A percentile compares a stretch with the other conserved stretches of the same genome.
Conservation (phyloP, 2,113 vertebrate species). For the Hyperopisus bebe region DNA sequence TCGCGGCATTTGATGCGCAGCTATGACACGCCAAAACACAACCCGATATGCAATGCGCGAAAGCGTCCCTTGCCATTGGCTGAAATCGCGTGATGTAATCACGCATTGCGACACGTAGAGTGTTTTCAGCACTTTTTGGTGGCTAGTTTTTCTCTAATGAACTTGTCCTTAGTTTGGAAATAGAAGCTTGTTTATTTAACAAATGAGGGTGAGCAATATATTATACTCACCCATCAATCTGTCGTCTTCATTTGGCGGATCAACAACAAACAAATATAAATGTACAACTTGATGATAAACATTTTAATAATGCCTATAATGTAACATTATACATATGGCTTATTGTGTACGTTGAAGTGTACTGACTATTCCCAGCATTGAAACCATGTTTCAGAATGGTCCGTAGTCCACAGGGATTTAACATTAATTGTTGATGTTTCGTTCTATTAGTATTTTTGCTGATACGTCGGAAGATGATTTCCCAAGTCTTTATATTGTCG, state of each 20-base stretch:
- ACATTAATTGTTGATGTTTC: constrained; percentile 2
- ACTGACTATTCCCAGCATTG: background rate
- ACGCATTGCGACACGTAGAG: background rate
- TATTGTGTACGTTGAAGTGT: background rate
- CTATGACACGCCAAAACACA: background rate
- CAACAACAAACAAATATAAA: background rate
- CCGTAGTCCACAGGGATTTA: background rate
- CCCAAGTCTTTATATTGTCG: constrained; percentile 80
- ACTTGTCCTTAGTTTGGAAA: background rate
- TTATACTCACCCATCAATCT: background rate
- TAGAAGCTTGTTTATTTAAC: background rate
- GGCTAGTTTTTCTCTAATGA: background rate
- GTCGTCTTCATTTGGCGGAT: background rate
- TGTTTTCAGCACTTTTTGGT: no score
- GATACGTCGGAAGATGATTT: constrained; percentile 60
- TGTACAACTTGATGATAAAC: background rate
- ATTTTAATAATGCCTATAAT: background rate
- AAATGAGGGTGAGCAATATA: background rate
- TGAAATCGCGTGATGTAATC: background rate
- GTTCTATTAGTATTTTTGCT: background rate
- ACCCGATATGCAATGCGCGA: background rate
- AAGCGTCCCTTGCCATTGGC: background rate
- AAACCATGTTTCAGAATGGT: background rate
- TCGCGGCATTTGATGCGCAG: background rate
- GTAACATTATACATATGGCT: background rate